Percentiles rank a stretch among this genome's conserved stretches.
These are phyloP conservation scores for Corythucha ciliata DNA, from an alignment of 2,888 invertebrate species.

Conservation along the genomic window DNA sequence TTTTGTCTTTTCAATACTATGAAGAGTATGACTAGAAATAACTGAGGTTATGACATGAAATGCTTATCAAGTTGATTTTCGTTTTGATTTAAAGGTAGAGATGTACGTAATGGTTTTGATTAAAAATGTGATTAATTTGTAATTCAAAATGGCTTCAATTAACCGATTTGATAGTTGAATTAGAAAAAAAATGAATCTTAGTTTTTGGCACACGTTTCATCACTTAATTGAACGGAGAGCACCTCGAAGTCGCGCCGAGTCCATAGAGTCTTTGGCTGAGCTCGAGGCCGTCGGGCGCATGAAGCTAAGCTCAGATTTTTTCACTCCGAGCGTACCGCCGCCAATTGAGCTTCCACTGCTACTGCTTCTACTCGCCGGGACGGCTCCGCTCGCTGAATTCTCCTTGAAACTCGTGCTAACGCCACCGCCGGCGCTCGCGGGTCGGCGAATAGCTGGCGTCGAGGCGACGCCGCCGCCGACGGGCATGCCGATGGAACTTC, in stretches of 20 bases:
- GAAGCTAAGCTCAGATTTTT: slow-evolving; percentile 50
- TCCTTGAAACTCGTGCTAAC: slow-evolving; percentile 46
- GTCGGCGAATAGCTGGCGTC: slow-evolving; percentile 37
- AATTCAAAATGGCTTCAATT: too few species aligned
- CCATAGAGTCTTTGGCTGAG: slow-evolving; percentile 53
- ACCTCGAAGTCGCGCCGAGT: slow-evolving; percentile 27
- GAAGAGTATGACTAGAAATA: too few species aligned
- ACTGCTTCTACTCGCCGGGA: slow-evolving; percentile 46
- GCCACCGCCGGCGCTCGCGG: slow-evolving; percentile 32
- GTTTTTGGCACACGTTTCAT: neutral
- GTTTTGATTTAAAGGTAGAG: too few species aligned
- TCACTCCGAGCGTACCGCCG: slow-evolving; percentile 32
- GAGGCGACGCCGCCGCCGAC: too few species aligned
- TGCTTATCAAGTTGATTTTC: too few species aligned
- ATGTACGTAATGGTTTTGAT: too few species aligned
- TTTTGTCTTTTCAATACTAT: too few species aligned
- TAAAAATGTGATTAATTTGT: too few species aligned
- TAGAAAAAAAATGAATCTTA: neutral
- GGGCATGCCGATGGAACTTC: slow-evolving; percentile 47
- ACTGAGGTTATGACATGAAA: too few species aligned
- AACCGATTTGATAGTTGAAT: neutral
- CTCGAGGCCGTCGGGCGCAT: slow-evolving; percentile 84
- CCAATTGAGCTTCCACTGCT: slow-evolving; percentile 44
- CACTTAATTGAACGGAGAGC: slow-evolving; percentile 25
- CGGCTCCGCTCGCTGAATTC: slow-evolving; percentile 44